Conservation (phyloP, 2,113 vertebrate genomes). For the Eidolon helvum region DNA sequence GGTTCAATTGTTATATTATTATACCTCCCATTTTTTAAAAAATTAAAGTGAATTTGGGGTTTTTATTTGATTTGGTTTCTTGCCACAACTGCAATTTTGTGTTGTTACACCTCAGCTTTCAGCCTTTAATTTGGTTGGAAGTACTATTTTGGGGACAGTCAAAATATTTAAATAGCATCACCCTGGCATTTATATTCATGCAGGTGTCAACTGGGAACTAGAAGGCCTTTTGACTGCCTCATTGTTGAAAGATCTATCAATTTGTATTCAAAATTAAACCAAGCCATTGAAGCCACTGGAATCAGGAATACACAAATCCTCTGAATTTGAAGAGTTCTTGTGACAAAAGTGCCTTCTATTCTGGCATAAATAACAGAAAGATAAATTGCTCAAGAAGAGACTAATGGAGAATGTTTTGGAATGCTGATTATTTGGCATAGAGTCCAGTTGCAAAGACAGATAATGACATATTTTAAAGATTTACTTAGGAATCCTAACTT, state of each 20-base stretch:
- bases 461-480: background rate
- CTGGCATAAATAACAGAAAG: background rate
- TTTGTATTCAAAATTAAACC: slow-evolving; percentile 57
- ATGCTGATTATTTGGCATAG: background rate
- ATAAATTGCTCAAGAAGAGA: background rate
- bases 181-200: slow-evolving; percentile 62
- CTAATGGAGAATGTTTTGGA: background rate
- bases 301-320: slow-evolving; percentile 18
- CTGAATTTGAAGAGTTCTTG: slow-evolving; percentile 39
- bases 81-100: background rate
- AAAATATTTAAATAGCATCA: slow-evolving; percentile 57
- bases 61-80: slow-evolving; percentile 24
- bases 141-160: slow-evolving; percentile 25
- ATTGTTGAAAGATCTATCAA: slow-evolving; percentile 59
- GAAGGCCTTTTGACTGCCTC: slow-evolving; percentile 47
- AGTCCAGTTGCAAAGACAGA: background rate
- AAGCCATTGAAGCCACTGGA: background rate
- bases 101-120: slow-evolving; percentile 54
- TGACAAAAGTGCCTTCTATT: background rate
- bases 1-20: background rate
- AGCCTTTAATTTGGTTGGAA: slow-evolving; percentile 34
- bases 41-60: background rate
- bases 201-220: slow-evolving; percentile 28
- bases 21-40: background rate
- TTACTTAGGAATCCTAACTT: background rate